Conservation (phyloP, 2,797 vertebrate species). For the Clarias laeviceps region DNA sequence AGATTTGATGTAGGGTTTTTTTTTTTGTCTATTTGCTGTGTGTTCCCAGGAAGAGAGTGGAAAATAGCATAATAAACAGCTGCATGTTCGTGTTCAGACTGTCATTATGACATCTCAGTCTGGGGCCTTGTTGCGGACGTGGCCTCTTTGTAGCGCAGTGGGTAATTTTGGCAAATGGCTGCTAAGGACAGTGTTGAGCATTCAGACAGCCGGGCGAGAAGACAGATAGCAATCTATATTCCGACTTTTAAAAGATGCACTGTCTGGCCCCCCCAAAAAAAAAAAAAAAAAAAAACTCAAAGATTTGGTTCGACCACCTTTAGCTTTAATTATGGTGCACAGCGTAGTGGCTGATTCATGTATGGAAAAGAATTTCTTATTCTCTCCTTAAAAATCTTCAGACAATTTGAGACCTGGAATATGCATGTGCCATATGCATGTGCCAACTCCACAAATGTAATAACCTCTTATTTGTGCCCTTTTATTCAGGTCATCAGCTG, state of each 20-base stretch:
- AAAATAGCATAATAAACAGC: slow-evolving; percentile 30
- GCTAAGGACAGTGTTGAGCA: slow-evolving; percentile 2
- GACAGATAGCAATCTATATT: slow-evolving; percentile 4
- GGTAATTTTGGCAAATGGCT: slow-evolving; percentile 17
- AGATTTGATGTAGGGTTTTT: not conserved
- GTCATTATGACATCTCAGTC: slow-evolving; percentile 10
- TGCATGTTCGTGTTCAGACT: slow-evolving; percentile 15
- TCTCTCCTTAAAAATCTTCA: too few relatives aligned
- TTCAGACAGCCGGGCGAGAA: slow-evolving; percentile 35
- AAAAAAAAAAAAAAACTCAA: too few relatives aligned
- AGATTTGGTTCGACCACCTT: too few relatives aligned
- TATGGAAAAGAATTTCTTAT: too few relatives aligned
- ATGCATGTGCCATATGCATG: too few relatives aligned
- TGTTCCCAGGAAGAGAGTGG: not conserved
- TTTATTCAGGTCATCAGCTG: too few relatives aligned
- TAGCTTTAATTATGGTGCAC: too few relatives aligned
- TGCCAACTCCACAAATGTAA: too few relatives aligned
- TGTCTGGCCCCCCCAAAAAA: too few relatives aligned
- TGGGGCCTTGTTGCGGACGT: not conserved
- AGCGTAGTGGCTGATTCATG: too few relatives aligned
- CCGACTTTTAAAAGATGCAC: not conserved
- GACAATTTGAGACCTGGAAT: too few relatives aligned
- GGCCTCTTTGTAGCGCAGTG: not conserved
- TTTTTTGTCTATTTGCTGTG: not conserved
- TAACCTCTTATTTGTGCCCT: too few relatives aligned